phyloP scores from a whole-genome alignment of 2,888 invertebrate species.

The Teleogryllus oceanicus region DNA sequence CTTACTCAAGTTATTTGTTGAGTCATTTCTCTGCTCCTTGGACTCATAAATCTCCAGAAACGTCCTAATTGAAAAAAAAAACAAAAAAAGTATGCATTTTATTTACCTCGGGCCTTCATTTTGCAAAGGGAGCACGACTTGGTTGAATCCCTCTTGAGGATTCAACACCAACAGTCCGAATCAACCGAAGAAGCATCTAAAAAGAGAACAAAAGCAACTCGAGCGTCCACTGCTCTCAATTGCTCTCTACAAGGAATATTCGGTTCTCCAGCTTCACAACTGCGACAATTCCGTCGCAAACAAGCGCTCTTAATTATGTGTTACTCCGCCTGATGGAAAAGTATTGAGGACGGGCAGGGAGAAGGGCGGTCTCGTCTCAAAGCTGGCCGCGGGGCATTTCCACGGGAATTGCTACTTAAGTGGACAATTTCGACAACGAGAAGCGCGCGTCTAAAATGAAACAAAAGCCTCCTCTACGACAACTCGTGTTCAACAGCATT shows the following conservation, averaged over 20 bases:
- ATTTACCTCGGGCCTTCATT: too few relatives aligned
- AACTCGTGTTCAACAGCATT: too few relatives aligned
- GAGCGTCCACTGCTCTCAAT: not conserved
- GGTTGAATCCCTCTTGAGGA: too few relatives aligned
- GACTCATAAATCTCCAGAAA: too few relatives aligned
- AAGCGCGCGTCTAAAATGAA: not conserved
- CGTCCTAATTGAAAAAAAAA: too few relatives aligned
- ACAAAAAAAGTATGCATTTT: too few relatives aligned
- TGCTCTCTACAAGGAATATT: not conserved
- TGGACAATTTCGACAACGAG: not conserved
- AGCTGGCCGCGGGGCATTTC: conserved; percentile 5
- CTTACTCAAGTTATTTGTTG: too few relatives aligned
- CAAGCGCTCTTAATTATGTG: not conserved
- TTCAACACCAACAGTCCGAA: too few relatives aligned
- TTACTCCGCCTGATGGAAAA: conserved; percentile 6
- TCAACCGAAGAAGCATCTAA: not conserved
- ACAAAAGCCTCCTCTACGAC: not conserved
- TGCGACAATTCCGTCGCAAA: not conserved
- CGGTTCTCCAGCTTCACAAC: conserved; percentile 3
- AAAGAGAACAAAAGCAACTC: not conserved
- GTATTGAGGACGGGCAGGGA: not conserved
- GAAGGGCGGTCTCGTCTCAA: not conserved
- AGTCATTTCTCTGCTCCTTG: too few relatives aligned
- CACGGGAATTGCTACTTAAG: conserved; percentile 6
- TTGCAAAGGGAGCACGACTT: too few relatives aligned